Percentiles rank a stretch among this genome's conserved stretches.
These are phyloP conservation scores for Liposcelis brunnea DNA, from an alignment of 2,888 invertebrate species.

Conservation along the genomic window DNA sequence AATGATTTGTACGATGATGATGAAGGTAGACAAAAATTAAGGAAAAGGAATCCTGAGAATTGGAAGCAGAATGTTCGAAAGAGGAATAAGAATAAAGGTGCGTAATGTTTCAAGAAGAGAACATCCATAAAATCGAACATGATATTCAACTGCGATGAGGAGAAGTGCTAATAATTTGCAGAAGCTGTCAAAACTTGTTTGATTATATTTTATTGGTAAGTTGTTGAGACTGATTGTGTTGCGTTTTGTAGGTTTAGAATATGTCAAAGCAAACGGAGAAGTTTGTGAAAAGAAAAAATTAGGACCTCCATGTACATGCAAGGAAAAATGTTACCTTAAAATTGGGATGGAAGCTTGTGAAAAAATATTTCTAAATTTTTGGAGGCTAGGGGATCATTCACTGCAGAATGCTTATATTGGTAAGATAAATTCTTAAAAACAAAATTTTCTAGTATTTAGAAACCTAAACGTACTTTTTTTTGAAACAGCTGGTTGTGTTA, in stretches of 20 bases:
- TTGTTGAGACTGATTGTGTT: too few relatives aligned
- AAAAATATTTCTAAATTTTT: conserved; percentile 4
- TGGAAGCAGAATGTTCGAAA: background rate
- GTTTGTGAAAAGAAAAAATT: conserved; percentile 4
- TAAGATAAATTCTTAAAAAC: background rate
- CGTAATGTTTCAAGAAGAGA: background rate
- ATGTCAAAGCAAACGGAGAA: conserved; percentile 4
- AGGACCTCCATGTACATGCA: conserved; percentile 2
- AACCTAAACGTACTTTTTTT: too few relatives aligned
- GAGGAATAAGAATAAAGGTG: background rate
- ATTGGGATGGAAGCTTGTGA: conserved; percentile 5
- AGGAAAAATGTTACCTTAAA: conserved; percentile 2
- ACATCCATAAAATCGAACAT: too few relatives aligned
- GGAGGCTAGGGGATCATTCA: conserved; percentile 5
- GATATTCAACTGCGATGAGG: too few relatives aligned
- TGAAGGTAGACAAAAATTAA: background rate
- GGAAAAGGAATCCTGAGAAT: background rate
- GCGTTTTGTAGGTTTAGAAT: conserved; percentile 5
- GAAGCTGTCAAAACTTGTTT: too few relatives aligned
- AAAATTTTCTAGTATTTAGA: too few relatives aligned
- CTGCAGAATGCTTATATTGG: conserved; percentile 7
- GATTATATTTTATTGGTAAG: too few relatives aligned
- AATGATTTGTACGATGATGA: background rate
- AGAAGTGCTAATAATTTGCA: too few relatives aligned
- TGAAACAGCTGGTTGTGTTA: conserved; percentile 4